Conservation (phyloP, 2,797 vertebrate species). For the Spatula versicolor region DNA sequence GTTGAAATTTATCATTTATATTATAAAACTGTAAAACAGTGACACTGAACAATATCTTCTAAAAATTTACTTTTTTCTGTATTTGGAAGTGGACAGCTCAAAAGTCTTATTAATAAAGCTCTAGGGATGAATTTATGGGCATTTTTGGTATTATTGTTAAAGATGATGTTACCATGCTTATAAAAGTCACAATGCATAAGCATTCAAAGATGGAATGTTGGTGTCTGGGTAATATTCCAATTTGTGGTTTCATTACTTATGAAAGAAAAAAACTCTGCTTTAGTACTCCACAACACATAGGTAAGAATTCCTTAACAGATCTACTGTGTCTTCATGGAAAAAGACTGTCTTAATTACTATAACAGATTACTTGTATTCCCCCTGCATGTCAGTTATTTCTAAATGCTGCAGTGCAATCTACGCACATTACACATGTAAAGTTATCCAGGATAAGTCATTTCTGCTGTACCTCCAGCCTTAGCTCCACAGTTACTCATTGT, state of each 20-base stretch:
- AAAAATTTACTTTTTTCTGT: not conserved
- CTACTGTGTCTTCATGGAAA: slow-evolving; percentile 10
- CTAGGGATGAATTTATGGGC: not conserved
- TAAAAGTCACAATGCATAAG: slow-evolving; percentile 38
- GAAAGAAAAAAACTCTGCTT: not conserved
- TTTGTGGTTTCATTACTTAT: slow-evolving; percentile 46
- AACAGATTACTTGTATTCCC: not conserved
- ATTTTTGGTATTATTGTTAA: slow-evolving; percentile 31
- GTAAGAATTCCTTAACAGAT: not conserved
- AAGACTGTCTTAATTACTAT: not conserved
- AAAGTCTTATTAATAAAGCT: slow-evolving; percentile 27
- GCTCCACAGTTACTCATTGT: slow-evolving; percentile 76
- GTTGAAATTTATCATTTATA: not conserved
- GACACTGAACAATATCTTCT: not conserved
- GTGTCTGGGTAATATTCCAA: slow-evolving; percentile 16
- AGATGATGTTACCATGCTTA: slow-evolving; percentile 28
- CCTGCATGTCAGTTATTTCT: not conserved
- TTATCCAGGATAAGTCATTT: slow-evolving; percentile 77
- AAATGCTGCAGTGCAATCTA: not conserved
- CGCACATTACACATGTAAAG: slow-evolving; percentile 72
- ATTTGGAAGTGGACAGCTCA: not conserved
- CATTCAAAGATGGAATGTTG: not conserved
- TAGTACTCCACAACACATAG: not conserved
- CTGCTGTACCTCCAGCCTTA: slow-evolving; percentile 80
- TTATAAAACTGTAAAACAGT: not conserved